Evolutionary conservation across 2,113 vertebrate genomes (phyloP).

Genomic region (Hucho hucho): DNA sequence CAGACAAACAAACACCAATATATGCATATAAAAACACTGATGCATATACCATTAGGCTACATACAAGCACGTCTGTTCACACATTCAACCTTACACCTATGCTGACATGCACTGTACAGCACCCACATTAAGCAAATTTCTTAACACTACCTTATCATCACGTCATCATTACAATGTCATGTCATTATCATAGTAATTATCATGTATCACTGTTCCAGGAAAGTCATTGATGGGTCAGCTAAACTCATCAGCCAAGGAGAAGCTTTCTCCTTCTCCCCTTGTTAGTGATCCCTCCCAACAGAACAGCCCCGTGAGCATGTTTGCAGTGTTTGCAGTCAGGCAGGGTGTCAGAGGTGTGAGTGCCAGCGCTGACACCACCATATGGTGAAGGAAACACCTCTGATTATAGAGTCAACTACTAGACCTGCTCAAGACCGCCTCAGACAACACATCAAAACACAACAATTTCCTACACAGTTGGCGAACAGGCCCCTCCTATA

Average conservation of each 20-base stretch:
- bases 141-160: slow-evolving; percentile 47
- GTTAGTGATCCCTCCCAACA: slow-evolving; percentile 58
- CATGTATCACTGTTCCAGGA: slow-evolving; percentile 49
- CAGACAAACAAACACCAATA: not conserved
- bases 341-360: slow-evolving; percentile 42
- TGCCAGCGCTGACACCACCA: slow-evolving; percentile 33
- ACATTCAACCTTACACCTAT: slow-evolving; percentile 16
- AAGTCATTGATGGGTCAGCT: slow-evolving; percentile 70
- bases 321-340: slow-evolving; percentile 11
- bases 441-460: slow-evolving; percentile 31
- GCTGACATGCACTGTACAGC: slow-evolving; percentile 40
- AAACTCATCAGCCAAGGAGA: slow-evolving; percentile 48
- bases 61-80: not conserved
- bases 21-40: not conserved
- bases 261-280: slow-evolving; percentile 31
- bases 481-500: slow-evolving; percentile 9
- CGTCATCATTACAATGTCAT: slow-evolving; percentile 63
- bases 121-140: not conserved
- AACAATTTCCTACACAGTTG: slow-evolving; percentile 41
- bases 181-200: slow-evolving; percentile 69
- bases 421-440: slow-evolving; percentile 24
- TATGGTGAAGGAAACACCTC: slow-evolving; percentile 31
- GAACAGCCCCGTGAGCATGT: slow-evolving; percentile 37
- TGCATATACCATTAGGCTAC: not conserved
- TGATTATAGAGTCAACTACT: slow-evolving; percentile 37